Conservation (phyloP, 2,888 invertebrate genomes). For the Dinocampus coccinellae region DNA sequence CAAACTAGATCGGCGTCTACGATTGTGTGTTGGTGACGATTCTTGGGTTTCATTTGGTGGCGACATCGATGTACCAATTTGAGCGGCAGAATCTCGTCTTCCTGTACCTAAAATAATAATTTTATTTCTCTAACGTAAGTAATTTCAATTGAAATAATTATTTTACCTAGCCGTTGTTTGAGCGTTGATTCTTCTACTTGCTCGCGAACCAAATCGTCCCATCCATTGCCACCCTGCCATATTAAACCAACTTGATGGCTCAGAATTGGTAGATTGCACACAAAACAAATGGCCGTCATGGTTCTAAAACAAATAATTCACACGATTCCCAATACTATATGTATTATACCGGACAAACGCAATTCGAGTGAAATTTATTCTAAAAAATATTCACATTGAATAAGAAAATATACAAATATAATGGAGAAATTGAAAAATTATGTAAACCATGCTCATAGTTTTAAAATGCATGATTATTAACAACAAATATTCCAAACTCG, state of each 20-base stretch:
- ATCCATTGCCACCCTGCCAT: constrained; percentile 95
- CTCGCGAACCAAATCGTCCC: constrained; percentile 92
- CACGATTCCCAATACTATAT: background rate
- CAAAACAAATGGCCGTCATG: constrained; percentile 95
- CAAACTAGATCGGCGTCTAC: constrained; percentile 85
- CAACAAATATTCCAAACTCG: no score
- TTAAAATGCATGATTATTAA: no score
- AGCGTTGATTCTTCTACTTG: constrained; percentile 89
- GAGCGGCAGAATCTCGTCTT: constrained; percentile 90
- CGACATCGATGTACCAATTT: constrained; percentile 83
- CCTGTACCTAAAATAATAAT: constrained; percentile 69
- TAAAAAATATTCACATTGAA: no score
- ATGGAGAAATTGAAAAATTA: no score
- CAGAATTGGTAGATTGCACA: constrained; percentile 94
- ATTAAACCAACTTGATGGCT: constrained; percentile 94
- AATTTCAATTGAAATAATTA: constrained; percentile 28
- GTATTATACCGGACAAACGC: no score
- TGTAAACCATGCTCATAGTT: no score
- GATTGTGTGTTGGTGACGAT: constrained; percentile 78
- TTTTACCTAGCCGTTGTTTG: constrained; percentile 81
- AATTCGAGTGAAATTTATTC: no score
- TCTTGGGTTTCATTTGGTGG: constrained; percentile 83
- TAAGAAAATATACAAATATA: no score
- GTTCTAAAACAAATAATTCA: constrained; percentile 74
- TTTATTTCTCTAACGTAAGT: constrained; percentile 17